Evolutionary conservation across 1,140 invertebrate species (phyloP), one percentile per base, ranked within the genome.

Genomic region (Mamestra configurata): DNA sequence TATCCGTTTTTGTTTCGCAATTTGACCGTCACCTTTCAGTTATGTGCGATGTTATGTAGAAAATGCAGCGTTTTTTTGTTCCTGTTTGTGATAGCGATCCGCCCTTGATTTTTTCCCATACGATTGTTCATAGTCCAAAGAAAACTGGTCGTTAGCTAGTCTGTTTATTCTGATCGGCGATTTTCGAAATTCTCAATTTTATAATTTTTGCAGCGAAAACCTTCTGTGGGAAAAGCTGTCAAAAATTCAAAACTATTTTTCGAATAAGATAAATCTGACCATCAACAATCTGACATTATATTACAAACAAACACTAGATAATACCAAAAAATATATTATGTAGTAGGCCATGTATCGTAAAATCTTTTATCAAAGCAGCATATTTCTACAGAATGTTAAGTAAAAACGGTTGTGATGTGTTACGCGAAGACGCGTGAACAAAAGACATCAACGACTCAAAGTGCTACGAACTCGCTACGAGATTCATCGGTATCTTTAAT

Each of bases 381-480:
- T 64, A 8, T 10, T 11, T 20, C 4, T 11, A 20, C n/a, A 0
- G 31, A 64, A 64, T 3, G 24, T 35, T 27, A 27, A 27, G 18
- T n/a, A 10, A n/a, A 24, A 27, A 27, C 13, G 8, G 20, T 70
- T 27, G 43, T 40, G 3, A 68, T 5, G 46, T 71, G 46, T 35
- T 27, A 43, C 24, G 66, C 22, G 6, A 49, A 49, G 66, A 2
- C 20, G 68, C 49, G 68, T 53, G 68, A 71, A 71, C 46, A 71
- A 71, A 71, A 71, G 68, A 71, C 68, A 71, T 71, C 43, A 71
- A 71, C 68, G 68, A 51, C 43, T 46, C 22, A 49, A 70, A 27
- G 46, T 53, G 46, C 68, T 71, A 71, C 68, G 68, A 71, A 53
- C 68, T 71, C n/a, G 20, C 68, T 71, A 71, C 68, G 68, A 51